A percentile compares a stretch with the other conserved stretches of the same genome.
These are phyloP conservation scores for Gnathonemus echidnorhynchus DNA, from an alignment of 2,113 vertebrate genomes.

Conservation along the genomic window DNA sequence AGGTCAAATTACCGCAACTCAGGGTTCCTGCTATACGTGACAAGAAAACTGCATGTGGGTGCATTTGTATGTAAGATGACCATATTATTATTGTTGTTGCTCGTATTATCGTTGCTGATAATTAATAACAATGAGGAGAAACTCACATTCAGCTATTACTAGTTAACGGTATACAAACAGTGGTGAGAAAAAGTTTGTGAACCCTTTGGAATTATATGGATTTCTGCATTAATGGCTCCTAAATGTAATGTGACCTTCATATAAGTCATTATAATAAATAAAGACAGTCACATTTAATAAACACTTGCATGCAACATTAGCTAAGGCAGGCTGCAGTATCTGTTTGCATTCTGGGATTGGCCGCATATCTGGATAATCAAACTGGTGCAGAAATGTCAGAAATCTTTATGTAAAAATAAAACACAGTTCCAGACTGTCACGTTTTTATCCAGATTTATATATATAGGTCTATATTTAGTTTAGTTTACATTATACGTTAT, in stretches of 20 bases:
- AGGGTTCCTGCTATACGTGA: background rate
- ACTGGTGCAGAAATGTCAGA: background rate
- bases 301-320: background rate
- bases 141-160: background rate
- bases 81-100: background rate
- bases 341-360: background rate
- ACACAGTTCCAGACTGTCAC: background rate
- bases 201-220: background rate
- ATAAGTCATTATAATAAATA: background rate
- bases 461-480: background rate
- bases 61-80: background rate
- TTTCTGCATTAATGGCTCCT: background rate
- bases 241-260: background rate
- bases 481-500: background rate
- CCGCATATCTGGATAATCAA: background rate
- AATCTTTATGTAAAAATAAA: background rate
- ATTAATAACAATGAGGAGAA: background rate
- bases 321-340: background rate
- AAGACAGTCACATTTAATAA: background rate
- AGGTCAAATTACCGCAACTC: background rate
- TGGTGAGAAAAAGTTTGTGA: background rate
- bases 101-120: background rate
- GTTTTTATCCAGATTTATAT: background rate
- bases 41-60: background rate
- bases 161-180: background rate